Percentiles rank a stretch among this genome's conserved stretches.
Evolutionary conservation across 2,797 vertebrate genomes (phyloP).

Genomic region (Sebastolobus altivelis): DNA sequence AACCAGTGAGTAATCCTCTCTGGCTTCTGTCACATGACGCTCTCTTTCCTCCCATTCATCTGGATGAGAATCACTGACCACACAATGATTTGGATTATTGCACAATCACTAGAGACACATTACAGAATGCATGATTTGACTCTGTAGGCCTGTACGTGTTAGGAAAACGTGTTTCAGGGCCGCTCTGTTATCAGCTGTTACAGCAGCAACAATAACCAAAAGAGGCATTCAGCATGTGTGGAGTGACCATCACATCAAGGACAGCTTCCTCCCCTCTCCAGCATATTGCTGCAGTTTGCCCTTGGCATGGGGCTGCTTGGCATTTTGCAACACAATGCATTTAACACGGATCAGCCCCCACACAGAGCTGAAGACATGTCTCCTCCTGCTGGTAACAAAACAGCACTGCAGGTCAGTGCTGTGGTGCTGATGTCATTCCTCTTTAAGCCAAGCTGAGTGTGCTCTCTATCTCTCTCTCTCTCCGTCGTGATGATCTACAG

Average conservation of each 20-base stretch:
- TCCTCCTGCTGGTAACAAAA: slow-evolving; percentile 58
- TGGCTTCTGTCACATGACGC: slow-evolving; percentile 9
- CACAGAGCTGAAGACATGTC: slow-evolving; percentile 2
- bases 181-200: slow-evolving; percentile 22
- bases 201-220: slow-evolving; percentile 31
- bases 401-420: slow-evolving; percentile 38
- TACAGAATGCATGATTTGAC: background rate
- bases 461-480: slow-evolving; percentile 27
- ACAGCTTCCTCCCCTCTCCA: slow-evolving; percentile 34
- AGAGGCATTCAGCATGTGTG: slow-evolving; percentile 50
- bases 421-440: slow-evolving; percentile 45
- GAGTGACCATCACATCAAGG: slow-evolving; percentile 36
- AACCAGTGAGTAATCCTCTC: slow-evolving; percentile 77
- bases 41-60: slow-evolving; percentile 33
- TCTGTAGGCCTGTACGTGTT: background rate
- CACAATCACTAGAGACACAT: background rate
- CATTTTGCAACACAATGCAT: slow-evolving; percentile 62
- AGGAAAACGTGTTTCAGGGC: background rate
- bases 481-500: slow-evolving; percentile 52
- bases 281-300: slow-evolving; percentile 60
- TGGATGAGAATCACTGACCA: slow-evolving; percentile 32
- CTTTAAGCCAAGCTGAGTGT: slow-evolving; percentile 32
- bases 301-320: slow-evolving; percentile 54
- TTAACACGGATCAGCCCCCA: slow-evolving; percentile 11
- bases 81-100: slow-evolving; percentile 3